Conservation (phyloP, 2,888 invertebrate species). For the Mayetiola destructor region DNA sequence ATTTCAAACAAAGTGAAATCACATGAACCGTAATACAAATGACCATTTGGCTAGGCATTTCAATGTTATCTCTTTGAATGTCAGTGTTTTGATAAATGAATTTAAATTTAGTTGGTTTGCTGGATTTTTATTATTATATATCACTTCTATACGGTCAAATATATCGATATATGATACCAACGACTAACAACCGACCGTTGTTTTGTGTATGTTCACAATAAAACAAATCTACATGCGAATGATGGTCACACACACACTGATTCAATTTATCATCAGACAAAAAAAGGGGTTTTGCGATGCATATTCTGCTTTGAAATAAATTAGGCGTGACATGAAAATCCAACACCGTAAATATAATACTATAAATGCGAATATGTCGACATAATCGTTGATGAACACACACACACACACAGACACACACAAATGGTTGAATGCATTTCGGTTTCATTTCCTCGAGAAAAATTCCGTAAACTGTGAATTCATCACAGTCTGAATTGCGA, state of each 20-base stretch:
- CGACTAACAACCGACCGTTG: too few relatives aligned
- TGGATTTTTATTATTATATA: background rate
- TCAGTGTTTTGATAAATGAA: conserved; percentile 10
- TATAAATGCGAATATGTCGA: conserved; percentile 5
- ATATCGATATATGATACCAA: too few relatives aligned
- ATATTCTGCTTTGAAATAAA: conserved; percentile 8
- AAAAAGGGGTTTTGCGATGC: conserved; percentile 6
- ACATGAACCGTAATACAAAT: background rate
- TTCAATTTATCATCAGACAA: conserved; percentile 4
- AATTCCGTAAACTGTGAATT: background rate
- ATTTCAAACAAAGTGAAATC: background rate
- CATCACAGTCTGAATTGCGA: background rate
- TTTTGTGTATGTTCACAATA: too few relatives aligned
- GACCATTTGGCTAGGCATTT: conserved; percentile 4
- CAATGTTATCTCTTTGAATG: conserved; percentile 8
- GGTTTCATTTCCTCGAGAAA: background rate
- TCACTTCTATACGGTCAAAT: background rate
- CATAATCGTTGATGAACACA: conserved; percentile 5
- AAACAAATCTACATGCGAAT: too few relatives aligned
- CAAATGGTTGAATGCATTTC: too few relatives aligned
- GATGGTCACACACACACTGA: background rate
- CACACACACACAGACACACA: too few relatives aligned
- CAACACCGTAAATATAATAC: conserved; percentile 1
- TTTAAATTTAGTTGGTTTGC: conserved; percentile 6
- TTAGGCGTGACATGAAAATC: conserved; percentile 12